These are phyloP conservation scores for Danio rerio DNA, from an alignment of 2,113 vertebrate genomes.

Conservation along the genomic window DNA sequence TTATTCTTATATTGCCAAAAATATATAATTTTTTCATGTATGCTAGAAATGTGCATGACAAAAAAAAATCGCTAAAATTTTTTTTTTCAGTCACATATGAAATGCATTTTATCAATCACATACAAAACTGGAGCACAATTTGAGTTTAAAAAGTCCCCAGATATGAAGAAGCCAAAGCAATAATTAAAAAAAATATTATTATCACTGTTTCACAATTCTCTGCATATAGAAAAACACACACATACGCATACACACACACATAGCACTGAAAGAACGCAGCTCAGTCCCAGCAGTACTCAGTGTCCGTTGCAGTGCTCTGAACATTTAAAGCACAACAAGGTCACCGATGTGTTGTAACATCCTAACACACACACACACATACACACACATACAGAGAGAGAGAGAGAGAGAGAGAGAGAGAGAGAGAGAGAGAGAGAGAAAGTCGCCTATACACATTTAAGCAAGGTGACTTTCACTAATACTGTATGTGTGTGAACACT, in stretches of 20 bases:
- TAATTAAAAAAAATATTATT: no score
- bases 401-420: no score
- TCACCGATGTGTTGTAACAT: conserved; percentile 40
- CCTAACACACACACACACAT: conserved; percentile 9
- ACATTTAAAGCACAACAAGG: conserved; percentile 43
- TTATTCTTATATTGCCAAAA: no score
- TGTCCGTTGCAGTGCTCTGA: conserved; percentile 37
- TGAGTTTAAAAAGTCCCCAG: no score
- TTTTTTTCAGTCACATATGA: no score
- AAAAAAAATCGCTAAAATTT: no score
- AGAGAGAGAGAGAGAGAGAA: no score
- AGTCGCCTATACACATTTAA: background rate
- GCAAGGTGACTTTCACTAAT: conserved; percentile 28
- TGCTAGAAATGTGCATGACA: no score
- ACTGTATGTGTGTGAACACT: background rate
- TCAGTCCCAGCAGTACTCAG: conserved; percentile 7
- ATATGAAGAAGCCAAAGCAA: no score
- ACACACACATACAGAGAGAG: conserved; percentile 1
- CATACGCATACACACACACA: background rate
- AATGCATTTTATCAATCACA: no score
- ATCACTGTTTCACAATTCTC: background rate
- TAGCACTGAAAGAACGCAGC: background rate
- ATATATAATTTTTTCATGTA: no score
- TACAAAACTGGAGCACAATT: no score
- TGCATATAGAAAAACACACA: background rate